phyloP scores from a whole-genome alignment of 2,888 invertebrate genomes.

The Apodemia hepburni region DNA sequence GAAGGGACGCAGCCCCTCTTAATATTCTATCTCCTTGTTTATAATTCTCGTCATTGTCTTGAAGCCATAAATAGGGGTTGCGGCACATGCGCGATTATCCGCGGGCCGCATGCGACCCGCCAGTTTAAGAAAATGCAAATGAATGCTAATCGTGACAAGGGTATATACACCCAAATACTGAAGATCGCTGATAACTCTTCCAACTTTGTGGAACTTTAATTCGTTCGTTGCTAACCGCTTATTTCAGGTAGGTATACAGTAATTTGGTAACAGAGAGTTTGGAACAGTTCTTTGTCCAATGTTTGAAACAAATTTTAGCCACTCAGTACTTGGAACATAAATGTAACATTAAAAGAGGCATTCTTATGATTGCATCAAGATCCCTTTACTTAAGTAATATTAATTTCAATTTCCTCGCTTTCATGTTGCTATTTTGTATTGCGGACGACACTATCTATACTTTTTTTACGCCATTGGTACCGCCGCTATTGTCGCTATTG shows the following conservation, averaged over 20 bases:
- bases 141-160: conserved; percentile 42
- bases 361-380: not conserved
- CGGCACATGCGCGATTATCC: conserved; percentile 25
- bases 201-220: conserved; percentile 17
- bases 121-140: conserved; percentile 48
- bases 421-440: too few relatives aligned
- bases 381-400: not conserved
- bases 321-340: not conserved
- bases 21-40: conserved; percentile 38
- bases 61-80: conserved; percentile 22
- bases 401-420: not conserved
- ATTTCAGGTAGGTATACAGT: conserved; percentile 7
- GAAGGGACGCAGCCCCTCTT: conserved; percentile 18
- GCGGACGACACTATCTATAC: too few relatives aligned
- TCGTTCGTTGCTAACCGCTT: conserved; percentile 19
- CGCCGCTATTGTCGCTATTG: too few relatives aligned
- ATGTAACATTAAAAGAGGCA: not conserved
- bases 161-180: conserved; percentile 30
- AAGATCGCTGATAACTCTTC: not conserved
- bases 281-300: not conserved
- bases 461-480: too few relatives aligned
- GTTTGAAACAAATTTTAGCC: not conserved
- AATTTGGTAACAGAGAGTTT: not conserved
- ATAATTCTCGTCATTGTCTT: conserved; percentile 33
- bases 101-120: conserved; percentile 21